Percentiles rank a stretch among this genome's conserved stretches.
These are phyloP conservation scores for Hydraecia micacea DNA, from an alignment of 2,888 invertebrate genomes.

Conservation along the genomic window DNA sequence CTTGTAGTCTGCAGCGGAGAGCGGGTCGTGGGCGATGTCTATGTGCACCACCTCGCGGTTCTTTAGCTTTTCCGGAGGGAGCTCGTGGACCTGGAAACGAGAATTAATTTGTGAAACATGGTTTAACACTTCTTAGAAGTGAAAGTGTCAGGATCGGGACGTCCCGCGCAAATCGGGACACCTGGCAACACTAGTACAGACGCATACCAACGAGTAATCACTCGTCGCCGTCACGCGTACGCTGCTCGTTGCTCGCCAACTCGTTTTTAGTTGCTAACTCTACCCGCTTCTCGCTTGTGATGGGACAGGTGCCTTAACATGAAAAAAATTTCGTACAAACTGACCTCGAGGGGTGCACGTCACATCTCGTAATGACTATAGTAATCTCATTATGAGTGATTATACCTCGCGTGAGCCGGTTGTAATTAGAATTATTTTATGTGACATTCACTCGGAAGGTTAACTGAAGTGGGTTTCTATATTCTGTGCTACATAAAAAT, in stretches of 20 bases:
- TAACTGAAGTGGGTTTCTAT: not conserved
- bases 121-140: not conserved
- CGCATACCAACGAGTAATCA: not conserved
- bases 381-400: conserved; percentile 59
- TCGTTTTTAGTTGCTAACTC: not conserved
- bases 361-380: conserved; percentile 25
- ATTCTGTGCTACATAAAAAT: conserved; percentile 1
- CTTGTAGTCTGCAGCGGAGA: conserved; percentile 96
- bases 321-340: conserved; percentile 2
- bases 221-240: not conserved
- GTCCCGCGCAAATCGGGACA: too few relatives aligned
- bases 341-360: conserved; percentile 45
- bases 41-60: conserved; percentile 97
- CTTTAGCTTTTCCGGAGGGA: conserved; percentile 96
- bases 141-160: too few relatives aligned
- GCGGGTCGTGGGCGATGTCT: conserved; percentile 98
- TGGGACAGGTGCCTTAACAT: not conserved
- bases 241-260: not conserved
- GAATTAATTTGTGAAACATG: not conserved
- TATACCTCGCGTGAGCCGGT: conserved; percentile 45
- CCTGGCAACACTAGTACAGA: too few relatives aligned
- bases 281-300: too few relatives aligned
- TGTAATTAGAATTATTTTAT: conserved; percentile 43
- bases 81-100: conserved; percentile 95
- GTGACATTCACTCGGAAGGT: conserved; percentile 28